Evolutionary conservation across 1,140 invertebrate species (phyloP).

Genomic region (Diuraphis noxia): DNA sequence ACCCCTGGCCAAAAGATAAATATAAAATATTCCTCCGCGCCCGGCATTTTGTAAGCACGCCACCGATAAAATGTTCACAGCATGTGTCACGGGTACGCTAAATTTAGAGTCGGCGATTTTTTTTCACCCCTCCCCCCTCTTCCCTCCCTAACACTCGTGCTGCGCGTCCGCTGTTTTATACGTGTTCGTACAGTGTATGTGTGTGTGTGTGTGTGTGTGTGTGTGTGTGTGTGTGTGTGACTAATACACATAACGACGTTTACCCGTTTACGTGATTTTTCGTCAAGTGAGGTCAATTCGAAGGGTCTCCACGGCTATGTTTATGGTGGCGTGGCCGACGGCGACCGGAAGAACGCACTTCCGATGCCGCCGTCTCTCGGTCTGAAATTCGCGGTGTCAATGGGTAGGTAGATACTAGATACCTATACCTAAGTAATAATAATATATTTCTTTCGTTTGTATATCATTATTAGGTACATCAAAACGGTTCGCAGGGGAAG

Average conservation of each 20-base stretch:
- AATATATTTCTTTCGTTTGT: neutral
- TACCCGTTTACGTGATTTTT: neutral
- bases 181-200: too few species aligned
- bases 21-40: constrained; percentile 41
- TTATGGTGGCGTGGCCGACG: too few species aligned
- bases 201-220: neutral
- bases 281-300: neutral
- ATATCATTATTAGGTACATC: too few species aligned
- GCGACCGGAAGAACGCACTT: neutral
- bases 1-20: constrained; percentile 54
- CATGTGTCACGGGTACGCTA: constrained; percentile 50
- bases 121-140: neutral
- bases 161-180: neutral
- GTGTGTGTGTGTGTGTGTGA: neutral
- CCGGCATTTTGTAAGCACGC: constrained; percentile 35
- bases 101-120: constrained; percentile 36
- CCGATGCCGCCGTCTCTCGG: neutral
- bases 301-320: neutral
- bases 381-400: neutral
- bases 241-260: neutral
- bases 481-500: too few species aligned
- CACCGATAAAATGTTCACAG: constrained; percentile 50
- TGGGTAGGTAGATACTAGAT: too few species aligned
- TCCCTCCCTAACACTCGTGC: neutral
- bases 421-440: neutral